A percentile compares a stretch with the other conserved stretches of the same genome.
Conservation (phyloP, 2,888 invertebrate genomes). For the Clusia tigrina region DNA sequence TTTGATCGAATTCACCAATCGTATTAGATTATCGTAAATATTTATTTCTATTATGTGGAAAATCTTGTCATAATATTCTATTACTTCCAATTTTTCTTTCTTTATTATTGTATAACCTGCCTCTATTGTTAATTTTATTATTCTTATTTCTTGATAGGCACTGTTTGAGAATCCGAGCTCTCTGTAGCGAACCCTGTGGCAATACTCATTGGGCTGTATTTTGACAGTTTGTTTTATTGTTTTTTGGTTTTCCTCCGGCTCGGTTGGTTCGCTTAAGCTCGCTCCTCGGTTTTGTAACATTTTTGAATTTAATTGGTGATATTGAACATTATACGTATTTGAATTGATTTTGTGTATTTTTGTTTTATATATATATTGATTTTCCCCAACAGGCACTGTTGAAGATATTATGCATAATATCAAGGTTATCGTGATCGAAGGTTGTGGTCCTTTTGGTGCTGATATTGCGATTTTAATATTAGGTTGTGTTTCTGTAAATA, state of each 20-base stretch:
- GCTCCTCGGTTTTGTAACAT: too few relatives aligned
- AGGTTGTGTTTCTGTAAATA: not conserved
- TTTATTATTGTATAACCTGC: not conserved
- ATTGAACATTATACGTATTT: too few relatives aligned
- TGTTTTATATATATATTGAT: too few relatives aligned
- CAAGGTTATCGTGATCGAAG: not conserved
- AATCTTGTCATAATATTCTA: not conserved
- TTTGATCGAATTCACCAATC: not conserved
- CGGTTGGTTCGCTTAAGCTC: too few relatives aligned
- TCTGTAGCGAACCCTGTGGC: too few relatives aligned
- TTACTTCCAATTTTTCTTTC: not conserved
- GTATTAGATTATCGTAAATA: not conserved
- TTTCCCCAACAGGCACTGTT: not conserved
- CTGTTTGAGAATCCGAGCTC: too few relatives aligned
- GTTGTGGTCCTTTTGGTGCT: not conserved
- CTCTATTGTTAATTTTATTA: not conserved
- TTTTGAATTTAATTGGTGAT: too few relatives aligned
- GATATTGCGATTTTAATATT: too few relatives aligned
- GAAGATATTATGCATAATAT: not conserved
- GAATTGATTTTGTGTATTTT: too few relatives aligned
- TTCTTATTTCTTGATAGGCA: not conserved
- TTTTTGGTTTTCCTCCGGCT: too few relatives aligned
- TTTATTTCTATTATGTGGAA: not conserved
- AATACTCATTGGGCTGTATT: too few relatives aligned
- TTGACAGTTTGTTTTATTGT: too few relatives aligned